Percentiles rank a stretch among this genome's conserved stretches.
Conservation (phyloP, 2,113 vertebrate species). For the Stictonetta naevosa region DNA sequence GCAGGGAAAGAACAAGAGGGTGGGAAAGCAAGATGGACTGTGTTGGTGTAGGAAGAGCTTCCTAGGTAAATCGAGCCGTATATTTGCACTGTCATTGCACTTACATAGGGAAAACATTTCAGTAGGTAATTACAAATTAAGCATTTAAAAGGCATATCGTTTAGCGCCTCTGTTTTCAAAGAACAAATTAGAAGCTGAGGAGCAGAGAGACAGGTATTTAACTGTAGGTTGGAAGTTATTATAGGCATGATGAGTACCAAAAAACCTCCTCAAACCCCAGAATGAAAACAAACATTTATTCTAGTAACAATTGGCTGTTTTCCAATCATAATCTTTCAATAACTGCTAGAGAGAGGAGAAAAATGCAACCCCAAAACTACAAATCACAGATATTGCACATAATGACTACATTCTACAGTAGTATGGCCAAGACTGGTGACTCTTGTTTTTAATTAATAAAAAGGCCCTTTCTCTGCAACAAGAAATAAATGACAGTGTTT, state of each 20-base stretch:
- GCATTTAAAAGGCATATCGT: background rate
- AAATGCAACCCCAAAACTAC: background rate
- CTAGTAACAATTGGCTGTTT: slow-evolving; percentile 51
- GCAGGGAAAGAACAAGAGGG: accelerated
- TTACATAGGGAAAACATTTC: background rate
- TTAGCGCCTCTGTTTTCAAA: slow-evolving; percentile 44
- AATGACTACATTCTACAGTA: background rate
- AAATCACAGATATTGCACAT: background rate
- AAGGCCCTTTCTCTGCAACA: background rate
- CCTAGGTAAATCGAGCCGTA: accelerated
- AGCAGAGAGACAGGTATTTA: slow-evolving; percentile 40
- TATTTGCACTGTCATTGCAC: background rate
- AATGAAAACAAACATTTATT: slow-evolving; percentile 2
- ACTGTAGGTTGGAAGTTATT: slow-evolving; percentile 37
- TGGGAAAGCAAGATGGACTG: background rate
- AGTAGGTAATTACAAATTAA: slow-evolving; percentile 10
- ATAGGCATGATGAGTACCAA: background rate
- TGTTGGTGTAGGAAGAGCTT: background rate
- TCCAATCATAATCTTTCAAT: slow-evolving; percentile 22
- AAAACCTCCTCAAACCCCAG: background rate
- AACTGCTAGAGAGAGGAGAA: slow-evolving; percentile 8
- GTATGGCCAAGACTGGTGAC: background rate
- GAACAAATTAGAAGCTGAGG: background rate
- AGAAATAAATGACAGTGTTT: slow-evolving; percentile 14
- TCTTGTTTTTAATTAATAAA: slow-evolving; percentile 4